phyloP scores from a whole-genome alignment of 2,888 invertebrate genomes.

The Keiferia lycopersicella region DNA sequence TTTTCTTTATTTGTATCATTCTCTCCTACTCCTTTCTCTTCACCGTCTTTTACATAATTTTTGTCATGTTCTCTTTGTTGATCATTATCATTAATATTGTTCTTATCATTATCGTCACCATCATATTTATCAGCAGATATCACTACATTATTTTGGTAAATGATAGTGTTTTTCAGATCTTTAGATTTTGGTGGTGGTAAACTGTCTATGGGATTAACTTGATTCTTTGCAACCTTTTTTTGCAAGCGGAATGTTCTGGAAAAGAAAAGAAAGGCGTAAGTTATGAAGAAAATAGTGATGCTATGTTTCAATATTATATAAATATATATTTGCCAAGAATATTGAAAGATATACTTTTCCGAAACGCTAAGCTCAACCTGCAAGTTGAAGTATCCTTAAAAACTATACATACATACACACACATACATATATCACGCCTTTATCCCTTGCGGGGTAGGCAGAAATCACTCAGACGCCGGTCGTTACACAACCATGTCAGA shows the following conservation, averaged over 20 bases:
- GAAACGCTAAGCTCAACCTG: too few relatives aligned
- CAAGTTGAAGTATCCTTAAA: too few relatives aligned
- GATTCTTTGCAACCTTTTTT: constrained; percentile 21
- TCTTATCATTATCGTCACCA: background rate
- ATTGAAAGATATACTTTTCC: too few relatives aligned
- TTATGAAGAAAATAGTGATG: too few relatives aligned
- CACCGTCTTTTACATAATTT: background rate
- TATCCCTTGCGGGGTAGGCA: too few relatives aligned
- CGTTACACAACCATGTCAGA: too few relatives aligned
- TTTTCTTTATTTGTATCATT: constrained; percentile 1
- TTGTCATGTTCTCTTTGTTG: background rate
- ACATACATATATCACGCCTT: too few relatives aligned
- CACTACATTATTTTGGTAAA: constrained; percentile 13
- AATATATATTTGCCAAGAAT: too few relatives aligned
- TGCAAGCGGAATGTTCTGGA: constrained; percentile 26
- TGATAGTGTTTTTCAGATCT: constrained; percentile 22
- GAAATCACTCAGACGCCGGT: too few relatives aligned
- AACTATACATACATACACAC: too few relatives aligned
- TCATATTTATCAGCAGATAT: constrained; percentile 11
- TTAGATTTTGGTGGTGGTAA: constrained; percentile 13
- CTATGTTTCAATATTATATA: too few relatives aligned
- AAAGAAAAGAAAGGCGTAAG: background rate
- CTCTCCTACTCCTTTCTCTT: background rate
- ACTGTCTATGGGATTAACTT: constrained; percentile 11
- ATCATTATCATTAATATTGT: background rate